These are phyloP conservation scores for Neolamprologus hecqui DNA, from an alignment of 2,113 vertebrate genomes.

Conservation along the genomic window DNA sequence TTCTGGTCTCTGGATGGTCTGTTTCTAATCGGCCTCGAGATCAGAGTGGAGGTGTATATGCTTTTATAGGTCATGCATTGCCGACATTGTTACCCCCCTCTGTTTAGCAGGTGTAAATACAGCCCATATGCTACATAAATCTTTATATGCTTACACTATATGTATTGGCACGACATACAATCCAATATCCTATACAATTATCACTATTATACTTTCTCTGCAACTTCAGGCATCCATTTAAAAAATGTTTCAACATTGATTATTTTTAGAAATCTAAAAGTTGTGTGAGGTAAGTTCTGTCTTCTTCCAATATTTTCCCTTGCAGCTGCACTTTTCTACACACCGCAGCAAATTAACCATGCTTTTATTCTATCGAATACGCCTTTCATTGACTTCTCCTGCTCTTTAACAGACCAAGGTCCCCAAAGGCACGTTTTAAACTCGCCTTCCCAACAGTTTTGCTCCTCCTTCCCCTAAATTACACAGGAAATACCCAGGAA, in stretches of 20 bases:
- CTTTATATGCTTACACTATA: background rate
- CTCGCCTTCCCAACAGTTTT: background rate
- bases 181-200: background rate
- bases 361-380: slow-evolving; percentile 28
- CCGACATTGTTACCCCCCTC: background rate
- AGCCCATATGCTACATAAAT: background rate
- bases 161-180: background rate
- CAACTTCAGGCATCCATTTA: background rate
- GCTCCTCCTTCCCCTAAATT: slow-evolving; percentile 17
- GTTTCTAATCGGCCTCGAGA: slow-evolving; percentile 14
- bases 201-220: background rate
- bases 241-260: background rate
- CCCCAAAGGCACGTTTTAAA: background rate
- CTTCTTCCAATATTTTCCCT: background rate
- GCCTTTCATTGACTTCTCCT: slow-evolving; percentile 31
- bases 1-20: background rate
- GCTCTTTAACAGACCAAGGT: slow-evolving; percentile 1
- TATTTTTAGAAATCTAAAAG: background rate
- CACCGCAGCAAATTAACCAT: slow-evolving; percentile 8
- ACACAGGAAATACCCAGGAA: background rate
- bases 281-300: background rate
- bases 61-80: background rate
- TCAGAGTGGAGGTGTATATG: background rate
- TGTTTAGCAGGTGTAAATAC: background rate
- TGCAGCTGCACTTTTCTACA: background rate